A percentile compares a stretch with the other conserved stretches of the same genome.
phyloP scores from a whole-genome alignment of 2,113 vertebrate genomes.

The Recurvirostra avosetta region DNA sequence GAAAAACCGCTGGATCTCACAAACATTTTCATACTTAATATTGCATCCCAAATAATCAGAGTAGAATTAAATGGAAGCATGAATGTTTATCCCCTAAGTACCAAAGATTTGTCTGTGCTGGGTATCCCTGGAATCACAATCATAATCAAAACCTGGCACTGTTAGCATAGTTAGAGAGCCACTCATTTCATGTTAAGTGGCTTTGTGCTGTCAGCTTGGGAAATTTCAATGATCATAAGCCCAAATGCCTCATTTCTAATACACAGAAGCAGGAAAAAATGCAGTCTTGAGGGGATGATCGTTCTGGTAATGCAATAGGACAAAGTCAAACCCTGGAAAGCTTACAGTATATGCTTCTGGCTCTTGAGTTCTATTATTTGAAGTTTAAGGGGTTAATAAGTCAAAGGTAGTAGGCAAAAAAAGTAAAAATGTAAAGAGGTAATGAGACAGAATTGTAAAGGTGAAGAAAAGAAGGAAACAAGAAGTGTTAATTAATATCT shows the following conservation, averaged over 20 bases:
- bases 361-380: not conserved
- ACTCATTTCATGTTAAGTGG: not conserved
- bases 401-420: not conserved
- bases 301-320: not conserved
- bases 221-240: not conserved
- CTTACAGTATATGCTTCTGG: not conserved
- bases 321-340: not conserved
- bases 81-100: not conserved
- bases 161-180: not conserved
- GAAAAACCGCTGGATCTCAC: not conserved
- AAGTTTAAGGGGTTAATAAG: not conserved
- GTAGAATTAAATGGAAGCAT: not conserved
- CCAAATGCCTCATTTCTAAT: not conserved
- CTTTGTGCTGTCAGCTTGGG: not conserved
- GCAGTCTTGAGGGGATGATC: not conserved
- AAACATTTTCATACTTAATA: not conserved
- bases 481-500: not conserved
- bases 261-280: not conserved
- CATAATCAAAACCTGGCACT: conserved; percentile 4
- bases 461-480: not conserved
- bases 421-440: not conserved
- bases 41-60: not conserved
- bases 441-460: not conserved
- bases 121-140: not conserved
- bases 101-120: not conserved